phyloP scores from a whole-genome alignment of 2,888 invertebrate species.

The Ichneumon xanthorius region DNA sequence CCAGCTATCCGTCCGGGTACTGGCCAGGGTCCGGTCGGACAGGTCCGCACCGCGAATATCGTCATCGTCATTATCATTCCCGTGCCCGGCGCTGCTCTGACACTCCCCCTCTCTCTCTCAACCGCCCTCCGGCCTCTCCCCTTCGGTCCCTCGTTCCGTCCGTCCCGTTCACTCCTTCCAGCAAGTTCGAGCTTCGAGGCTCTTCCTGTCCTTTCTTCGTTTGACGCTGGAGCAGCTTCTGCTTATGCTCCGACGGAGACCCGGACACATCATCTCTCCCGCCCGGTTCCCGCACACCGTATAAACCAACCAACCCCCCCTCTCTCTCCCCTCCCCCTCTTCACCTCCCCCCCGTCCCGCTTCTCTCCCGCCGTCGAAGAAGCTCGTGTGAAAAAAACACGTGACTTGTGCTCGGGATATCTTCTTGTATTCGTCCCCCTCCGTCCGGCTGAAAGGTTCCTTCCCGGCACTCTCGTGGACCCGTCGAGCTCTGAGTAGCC shows the following conservation, averaged over 20 bases:
- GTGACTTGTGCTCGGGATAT: constrained; percentile 66
- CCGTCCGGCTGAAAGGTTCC: constrained; percentile 52
- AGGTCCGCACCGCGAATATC: constrained; percentile 69
- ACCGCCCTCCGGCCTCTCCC: constrained; percentile 51
- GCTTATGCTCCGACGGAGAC: constrained; percentile 49
- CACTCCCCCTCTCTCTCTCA: constrained; percentile 48
- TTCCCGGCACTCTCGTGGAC: constrained; percentile 50
- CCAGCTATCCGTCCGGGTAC: constrained; percentile 34
- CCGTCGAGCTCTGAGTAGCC: constrained; percentile 61
- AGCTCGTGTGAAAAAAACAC: constrained; percentile 67
- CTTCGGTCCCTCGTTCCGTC: constrained; percentile 31
- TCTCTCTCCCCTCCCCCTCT: constrained; percentile 31
- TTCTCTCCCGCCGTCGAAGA: constrained; percentile 34
- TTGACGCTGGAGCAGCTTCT: constrained; percentile 53
- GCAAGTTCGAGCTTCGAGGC: constrained; percentile 38
- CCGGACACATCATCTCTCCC: constrained; percentile 47
- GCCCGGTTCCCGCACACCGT: constrained; percentile 62
- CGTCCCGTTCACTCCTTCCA: constrained; percentile 28
- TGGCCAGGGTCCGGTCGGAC: constrained; percentile 57
- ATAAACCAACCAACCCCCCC: constrained; percentile 54
- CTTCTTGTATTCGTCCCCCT: constrained; percentile 42
- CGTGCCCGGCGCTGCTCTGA: constrained; percentile 61
- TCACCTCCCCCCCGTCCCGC: constrained; percentile 33
- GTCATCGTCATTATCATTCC: constrained; percentile 72
- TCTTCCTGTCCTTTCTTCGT: constrained; percentile 54